phyloP scores from a whole-genome alignment of 2,888 invertebrate species.

The Dioctria linearis region DNA sequence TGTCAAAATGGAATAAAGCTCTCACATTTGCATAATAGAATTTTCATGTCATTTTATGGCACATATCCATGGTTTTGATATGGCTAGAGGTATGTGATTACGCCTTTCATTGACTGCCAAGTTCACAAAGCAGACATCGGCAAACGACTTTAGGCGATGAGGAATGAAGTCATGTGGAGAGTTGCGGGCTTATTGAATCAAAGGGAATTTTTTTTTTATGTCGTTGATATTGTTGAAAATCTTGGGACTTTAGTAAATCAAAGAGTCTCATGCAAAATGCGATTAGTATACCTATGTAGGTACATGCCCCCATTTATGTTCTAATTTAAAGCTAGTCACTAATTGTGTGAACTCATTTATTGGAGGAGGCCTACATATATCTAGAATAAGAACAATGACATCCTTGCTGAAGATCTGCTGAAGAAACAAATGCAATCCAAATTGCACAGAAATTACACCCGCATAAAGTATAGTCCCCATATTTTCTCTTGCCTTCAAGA shows the following conservation, averaged over 20 bases:
- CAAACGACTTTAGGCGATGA: constrained; percentile 23
- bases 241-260: background rate
- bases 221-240: constrained; percentile 23
- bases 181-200: constrained; percentile 24
- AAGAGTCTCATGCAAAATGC: background rate
- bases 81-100: constrained; percentile 51
- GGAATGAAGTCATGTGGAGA: constrained; percentile 23
- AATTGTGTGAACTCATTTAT: no score
- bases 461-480: background rate
- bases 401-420: no score
- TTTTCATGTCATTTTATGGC: constrained; percentile 60
- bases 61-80: constrained; percentile 56
- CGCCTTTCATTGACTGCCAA: constrained; percentile 56
- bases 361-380: no score
- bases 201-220: background rate
- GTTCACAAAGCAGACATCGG: constrained; percentile 23
- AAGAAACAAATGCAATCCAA: no score
- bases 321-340: no score
- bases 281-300: no score
- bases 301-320: no score
- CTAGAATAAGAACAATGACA: no score
- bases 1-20: constrained; percentile 57
- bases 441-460: background rate
- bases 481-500: constrained; percentile 27
- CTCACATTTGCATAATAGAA: constrained; percentile 60